Conservation (phyloP, 2,113 vertebrate species). For the Cnemophilus loriae region DNA sequence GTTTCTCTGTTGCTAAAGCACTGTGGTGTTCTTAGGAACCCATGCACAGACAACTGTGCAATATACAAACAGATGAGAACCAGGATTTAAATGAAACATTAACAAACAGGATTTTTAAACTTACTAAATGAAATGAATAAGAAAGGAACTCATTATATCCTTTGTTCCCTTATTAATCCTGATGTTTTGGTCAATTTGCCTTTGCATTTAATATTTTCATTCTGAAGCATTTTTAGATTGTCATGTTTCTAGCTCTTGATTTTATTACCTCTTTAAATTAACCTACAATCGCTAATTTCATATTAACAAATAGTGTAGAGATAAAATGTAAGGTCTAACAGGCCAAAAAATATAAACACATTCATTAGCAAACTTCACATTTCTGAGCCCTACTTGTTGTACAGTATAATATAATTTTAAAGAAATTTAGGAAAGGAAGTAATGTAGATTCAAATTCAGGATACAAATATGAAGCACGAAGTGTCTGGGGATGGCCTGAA, state of each 20-base stretch:
- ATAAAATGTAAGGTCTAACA: background rate
- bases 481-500: background rate
- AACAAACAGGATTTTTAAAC: background rate
- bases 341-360: background rate
- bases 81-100: background rate
- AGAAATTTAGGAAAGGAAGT: background rate
- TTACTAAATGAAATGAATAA: background rate
- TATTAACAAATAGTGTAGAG: background rate
- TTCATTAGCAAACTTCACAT: background rate
- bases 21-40: background rate
- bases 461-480: background rate
- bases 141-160: background rate
- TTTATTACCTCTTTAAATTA: background rate
- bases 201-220: background rate
- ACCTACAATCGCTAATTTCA: background rate
- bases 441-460: background rate
- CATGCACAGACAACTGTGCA: background rate
- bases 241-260: background rate
- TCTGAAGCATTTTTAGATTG: background rate
- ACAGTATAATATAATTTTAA: background rate
- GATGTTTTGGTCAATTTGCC: background rate
- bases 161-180: background rate
- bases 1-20: background rate
- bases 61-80: background rate
- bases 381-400: background rate